A percentile compares a stretch with the other conserved stretches of the same genome.
Conservation (phyloP, 2,113 vertebrate genomes). For the Cariama cristata region DNA sequence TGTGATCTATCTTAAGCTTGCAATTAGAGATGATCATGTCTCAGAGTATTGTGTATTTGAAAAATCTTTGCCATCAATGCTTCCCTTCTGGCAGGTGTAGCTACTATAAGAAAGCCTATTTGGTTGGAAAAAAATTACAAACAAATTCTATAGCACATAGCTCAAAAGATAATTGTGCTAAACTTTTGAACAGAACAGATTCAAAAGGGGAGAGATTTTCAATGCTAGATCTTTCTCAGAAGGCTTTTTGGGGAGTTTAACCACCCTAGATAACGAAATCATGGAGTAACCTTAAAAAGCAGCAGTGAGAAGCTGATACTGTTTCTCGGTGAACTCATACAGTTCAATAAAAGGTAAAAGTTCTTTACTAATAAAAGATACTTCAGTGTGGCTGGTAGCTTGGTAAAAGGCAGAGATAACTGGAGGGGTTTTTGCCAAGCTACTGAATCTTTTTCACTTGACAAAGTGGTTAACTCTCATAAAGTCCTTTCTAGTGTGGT, state of each 20-base stretch:
- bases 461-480: background rate
- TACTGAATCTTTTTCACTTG: background rate
- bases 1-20: background rate
- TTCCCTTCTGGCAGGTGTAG: background rate
- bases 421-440: background rate
- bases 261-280: background rate
- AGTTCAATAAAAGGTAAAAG: background rate
- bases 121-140: background rate
- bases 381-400: background rate
- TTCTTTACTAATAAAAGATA: background rate
- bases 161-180: background rate
- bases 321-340: background rate
- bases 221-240: background rate
- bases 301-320: background rate
- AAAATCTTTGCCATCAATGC: background rate
- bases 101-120: background rate
- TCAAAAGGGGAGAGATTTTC: background rate
- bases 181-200: background rate
- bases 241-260: background rate
- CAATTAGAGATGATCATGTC: background rate
- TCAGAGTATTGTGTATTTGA: background rate
- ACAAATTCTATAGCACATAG: background rate
- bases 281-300: background rate
- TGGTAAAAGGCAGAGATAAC: background rate
- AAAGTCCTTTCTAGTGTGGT: background rate